These are phyloP conservation scores for Chauna torquata DNA, from an alignment of 2,113 vertebrate genomes.

Conservation along the genomic window DNA sequence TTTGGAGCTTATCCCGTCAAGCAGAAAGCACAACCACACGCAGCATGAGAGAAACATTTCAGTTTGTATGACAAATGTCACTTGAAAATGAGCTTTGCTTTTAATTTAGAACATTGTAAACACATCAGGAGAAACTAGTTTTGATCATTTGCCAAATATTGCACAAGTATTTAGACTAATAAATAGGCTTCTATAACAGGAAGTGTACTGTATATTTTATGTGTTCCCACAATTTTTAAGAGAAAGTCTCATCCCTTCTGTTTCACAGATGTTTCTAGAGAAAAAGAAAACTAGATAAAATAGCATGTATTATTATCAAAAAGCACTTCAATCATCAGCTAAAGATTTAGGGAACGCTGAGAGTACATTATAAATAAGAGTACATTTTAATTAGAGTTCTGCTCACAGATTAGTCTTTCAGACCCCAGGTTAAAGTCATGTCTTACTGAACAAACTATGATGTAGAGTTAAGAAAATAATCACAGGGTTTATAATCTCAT, in stretches of 20 bases:
- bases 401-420: neutral
- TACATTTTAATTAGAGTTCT: neutral
- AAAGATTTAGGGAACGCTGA: neutral
- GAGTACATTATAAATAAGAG: neutral
- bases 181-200: slow-evolving; percentile 60
- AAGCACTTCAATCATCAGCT: neutral
- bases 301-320: neutral
- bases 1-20: slow-evolving; percentile 39
- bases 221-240: slow-evolving; percentile 64
- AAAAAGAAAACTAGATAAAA: neutral
- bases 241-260: slow-evolving; percentile 46
- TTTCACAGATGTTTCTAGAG: slow-evolving; percentile 52
- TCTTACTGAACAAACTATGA: neutral
- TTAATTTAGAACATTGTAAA: slow-evolving; percentile 60
- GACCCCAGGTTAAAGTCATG: neutral
- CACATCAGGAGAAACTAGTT: slow-evolving; percentile 43
- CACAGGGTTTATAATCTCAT: neutral
- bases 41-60: slow-evolving; percentile 23
- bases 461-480: slow-evolving; percentile 1
- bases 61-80: slow-evolving; percentile 40
- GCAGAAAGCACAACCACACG: slow-evolving; percentile 25
- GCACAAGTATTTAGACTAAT: slow-evolving; percentile 68
- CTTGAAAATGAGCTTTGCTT: slow-evolving; percentile 51
- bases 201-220: slow-evolving; percentile 64
- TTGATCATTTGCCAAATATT: slow-evolving; percentile 67